These are phyloP conservation scores for Vesta saturnalis DNA, from an alignment of 2,888 invertebrate genomes.

Conservation along the genomic window DNA sequence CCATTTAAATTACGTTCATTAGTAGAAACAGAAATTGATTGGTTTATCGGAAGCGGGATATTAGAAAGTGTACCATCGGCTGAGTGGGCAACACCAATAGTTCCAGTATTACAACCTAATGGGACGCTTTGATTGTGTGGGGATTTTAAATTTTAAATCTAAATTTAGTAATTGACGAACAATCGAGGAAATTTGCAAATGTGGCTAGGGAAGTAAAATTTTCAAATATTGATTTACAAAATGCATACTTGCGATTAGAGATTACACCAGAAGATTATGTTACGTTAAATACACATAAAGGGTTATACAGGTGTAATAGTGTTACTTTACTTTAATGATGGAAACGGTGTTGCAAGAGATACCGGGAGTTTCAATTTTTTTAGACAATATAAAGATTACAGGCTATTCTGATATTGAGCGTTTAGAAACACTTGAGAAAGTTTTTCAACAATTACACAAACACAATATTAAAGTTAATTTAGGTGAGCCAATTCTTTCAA, in stretches of 20 bases:
- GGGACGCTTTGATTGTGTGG: conserved; percentile 52
- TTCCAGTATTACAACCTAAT: conserved; percentile 51
- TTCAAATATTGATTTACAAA: conserved; percentile 49
- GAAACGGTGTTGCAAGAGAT: neutral
- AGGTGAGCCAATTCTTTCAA: too few relatives aligned
- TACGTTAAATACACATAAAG: neutral
- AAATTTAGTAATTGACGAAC: conserved; percentile 35
- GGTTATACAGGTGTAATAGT: neutral
- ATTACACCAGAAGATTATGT: conserved; percentile 19
- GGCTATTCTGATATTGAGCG: too few relatives aligned
- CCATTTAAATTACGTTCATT: too few relatives aligned
- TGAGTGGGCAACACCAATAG: conserved; percentile 52
- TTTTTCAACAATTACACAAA: neutral
- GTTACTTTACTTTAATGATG: neutral
- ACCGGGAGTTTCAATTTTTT: neutral
- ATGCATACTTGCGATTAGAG: conserved; percentile 50
- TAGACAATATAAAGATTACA: neutral
- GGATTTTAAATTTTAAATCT: conserved; percentile 51
- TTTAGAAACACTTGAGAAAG: neutral
- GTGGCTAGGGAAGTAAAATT: conserved; percentile 45
- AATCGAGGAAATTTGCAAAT: conserved; percentile 40
- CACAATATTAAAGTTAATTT: too few relatives aligned
- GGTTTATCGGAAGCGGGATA: too few relatives aligned
- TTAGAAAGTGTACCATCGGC: too few relatives aligned
- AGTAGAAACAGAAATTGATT: too few relatives aligned